Evolutionary conservation across 2,113 vertebrate genomes (phyloP).

Genomic region (Eublepharis macularius): DNA sequence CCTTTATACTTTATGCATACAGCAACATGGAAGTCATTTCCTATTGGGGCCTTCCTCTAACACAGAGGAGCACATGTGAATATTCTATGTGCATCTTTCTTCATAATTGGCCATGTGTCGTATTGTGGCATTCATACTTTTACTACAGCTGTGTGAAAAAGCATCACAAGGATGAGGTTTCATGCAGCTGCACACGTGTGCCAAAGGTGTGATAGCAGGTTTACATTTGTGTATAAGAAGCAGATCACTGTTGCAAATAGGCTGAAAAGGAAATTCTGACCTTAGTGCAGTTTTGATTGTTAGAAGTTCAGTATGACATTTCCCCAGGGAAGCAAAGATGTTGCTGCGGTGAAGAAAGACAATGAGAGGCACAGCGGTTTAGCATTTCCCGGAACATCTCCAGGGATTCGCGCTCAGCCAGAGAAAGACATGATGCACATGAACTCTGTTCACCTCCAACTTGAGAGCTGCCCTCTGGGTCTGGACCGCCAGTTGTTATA

Average conservation of each 20-base stretch:
- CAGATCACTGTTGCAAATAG: background rate
- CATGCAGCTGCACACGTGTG: background rate
- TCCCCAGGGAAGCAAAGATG: background rate
- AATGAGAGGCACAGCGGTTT: background rate
- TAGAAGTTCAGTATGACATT: background rate
- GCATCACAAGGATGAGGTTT: background rate
- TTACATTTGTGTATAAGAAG: background rate
- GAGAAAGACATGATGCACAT: background rate
- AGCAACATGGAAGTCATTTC: background rate
- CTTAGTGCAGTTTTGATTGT: background rate
- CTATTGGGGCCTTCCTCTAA: no score
- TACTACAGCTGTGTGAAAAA: background rate
- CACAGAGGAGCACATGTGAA: background rate
- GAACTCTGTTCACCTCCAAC: background rate
- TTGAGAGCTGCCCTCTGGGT: background rate
- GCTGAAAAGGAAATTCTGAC: background rate
- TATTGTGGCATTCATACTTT: background rate
- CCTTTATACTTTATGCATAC: background rate
- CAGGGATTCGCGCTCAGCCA: background rate
- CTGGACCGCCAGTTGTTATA: conserved; percentile 12
- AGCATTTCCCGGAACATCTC: background rate
- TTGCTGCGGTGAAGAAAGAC: background rate
- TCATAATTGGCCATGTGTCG: background rate
- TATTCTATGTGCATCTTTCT: background rate
- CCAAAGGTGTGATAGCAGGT: background rate